Evolutionary conservation across 2,797 vertebrate genomes (phyloP).

Genomic region (Bryconaethiops microstoma): DNA sequence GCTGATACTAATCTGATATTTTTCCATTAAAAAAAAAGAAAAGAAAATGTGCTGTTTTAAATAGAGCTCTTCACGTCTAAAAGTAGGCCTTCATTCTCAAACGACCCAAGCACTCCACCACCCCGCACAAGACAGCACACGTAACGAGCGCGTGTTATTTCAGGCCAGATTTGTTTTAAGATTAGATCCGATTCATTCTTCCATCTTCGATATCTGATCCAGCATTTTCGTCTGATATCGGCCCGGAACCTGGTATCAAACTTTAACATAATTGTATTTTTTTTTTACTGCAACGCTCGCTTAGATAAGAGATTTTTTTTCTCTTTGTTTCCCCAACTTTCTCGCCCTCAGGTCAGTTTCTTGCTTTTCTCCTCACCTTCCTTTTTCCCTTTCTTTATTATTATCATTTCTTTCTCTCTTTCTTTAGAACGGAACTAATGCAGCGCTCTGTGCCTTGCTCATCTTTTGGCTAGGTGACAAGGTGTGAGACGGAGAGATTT

Average conservation of each 20-base stretch:
- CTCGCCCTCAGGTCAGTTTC: slow-evolving; percentile 84
- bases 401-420: slow-evolving; percentile 24
- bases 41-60: neutral
- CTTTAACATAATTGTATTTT: no score
- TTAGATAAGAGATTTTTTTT: no score
- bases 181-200: neutral
- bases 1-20: neutral
- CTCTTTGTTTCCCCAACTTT: no score
- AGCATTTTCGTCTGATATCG: neutral
- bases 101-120: neutral
- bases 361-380: slow-evolving; percentile 30
- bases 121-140: no score
- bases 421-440: slow-evolving; percentile 79
- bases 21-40: neutral
- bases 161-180: no score
- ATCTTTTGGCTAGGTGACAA: slow-evolving; percentile 84
- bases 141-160: no score
- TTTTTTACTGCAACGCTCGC: no score
- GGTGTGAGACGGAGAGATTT: slow-evolving; percentile 87
- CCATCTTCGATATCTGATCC: neutral
- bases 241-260: no score
- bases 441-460: slow-evolving; percentile 80
- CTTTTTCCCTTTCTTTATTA: slow-evolving; percentile 30
- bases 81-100: neutral
- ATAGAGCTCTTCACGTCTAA: neutral